Conservation (phyloP, 2,888 invertebrate genomes). For the Cataglyphis altisquamis region DNA sequence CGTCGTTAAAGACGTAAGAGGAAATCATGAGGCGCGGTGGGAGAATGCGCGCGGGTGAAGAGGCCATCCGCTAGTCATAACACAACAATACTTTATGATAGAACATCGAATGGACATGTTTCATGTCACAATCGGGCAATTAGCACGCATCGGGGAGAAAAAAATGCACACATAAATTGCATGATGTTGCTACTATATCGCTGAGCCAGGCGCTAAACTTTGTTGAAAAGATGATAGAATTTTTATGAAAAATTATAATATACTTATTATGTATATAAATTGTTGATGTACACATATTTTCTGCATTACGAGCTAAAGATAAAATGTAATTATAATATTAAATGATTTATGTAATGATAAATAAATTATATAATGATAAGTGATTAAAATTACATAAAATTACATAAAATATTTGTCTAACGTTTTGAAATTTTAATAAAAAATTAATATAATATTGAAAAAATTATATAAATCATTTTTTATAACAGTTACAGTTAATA, state of each 20-base stretch:
- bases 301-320: neutral
- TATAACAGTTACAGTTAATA: neutral
- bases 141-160: neutral
- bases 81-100: slow-evolving; percentile 64
- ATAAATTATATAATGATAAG: too few relatives aligned
- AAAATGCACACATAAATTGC: neutral
- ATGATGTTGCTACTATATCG: neutral
- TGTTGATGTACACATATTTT: neutral
- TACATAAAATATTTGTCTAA: neutral
- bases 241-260: neutral
- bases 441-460: neutral
- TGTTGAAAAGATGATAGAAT: neutral
- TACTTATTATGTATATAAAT: neutral
- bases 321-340: neutral
- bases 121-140: slow-evolving; percentile 8
- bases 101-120: slow-evolving; percentile 17
- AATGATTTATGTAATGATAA: too few relatives aligned
- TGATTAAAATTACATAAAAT: too few relatives aligned
- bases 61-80: slow-evolving; percentile 77
- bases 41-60: slow-evolving; percentile 68
- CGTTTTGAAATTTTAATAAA: neutral
- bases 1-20: neutral
- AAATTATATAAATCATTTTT: neutral
- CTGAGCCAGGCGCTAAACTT: neutral
- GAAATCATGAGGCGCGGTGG: neutral